These are phyloP conservation scores for Agrotis ipsilon DNA, from an alignment of 2,888 invertebrate species.

Conservation along the genomic window DNA sequence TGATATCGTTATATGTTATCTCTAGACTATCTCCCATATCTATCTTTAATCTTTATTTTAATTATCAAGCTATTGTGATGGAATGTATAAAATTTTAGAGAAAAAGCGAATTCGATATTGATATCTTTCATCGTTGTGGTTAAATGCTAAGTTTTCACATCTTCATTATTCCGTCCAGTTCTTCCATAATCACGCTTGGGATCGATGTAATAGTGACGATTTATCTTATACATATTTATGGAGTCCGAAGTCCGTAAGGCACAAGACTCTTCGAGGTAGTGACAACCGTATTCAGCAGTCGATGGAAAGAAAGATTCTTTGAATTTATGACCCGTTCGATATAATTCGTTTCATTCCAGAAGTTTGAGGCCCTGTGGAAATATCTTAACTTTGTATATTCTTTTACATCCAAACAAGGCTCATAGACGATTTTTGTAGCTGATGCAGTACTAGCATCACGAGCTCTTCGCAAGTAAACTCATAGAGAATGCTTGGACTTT, in stretches of 20 bases:
- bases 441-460: too few species aligned
- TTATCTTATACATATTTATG: neutral
- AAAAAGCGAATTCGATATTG: neutral
- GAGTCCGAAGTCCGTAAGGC: neutral
- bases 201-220: neutral
- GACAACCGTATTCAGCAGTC: too few species aligned
- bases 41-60: neutral
- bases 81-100: neutral
- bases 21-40: conserved; percentile 10
- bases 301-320: too few species aligned
- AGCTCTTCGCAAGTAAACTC: too few species aligned
- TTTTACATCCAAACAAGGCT: neutral
- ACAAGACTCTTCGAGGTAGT: neutral
- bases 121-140: neutral
- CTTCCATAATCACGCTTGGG: neutral
- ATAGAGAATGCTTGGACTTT: too few species aligned
- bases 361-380: neutral
- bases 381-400: neutral
- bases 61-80: neutral
- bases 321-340: too few species aligned
- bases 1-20: neutral
- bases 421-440: too few species aligned
- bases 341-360: neutral
- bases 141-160: neutral
- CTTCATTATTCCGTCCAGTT: neutral